Evolutionary conservation across 2,113 vertebrate species (phyloP), one percentile per base, ranked within the genome.

Genomic region (Diphyllodes magnificus): DNA sequence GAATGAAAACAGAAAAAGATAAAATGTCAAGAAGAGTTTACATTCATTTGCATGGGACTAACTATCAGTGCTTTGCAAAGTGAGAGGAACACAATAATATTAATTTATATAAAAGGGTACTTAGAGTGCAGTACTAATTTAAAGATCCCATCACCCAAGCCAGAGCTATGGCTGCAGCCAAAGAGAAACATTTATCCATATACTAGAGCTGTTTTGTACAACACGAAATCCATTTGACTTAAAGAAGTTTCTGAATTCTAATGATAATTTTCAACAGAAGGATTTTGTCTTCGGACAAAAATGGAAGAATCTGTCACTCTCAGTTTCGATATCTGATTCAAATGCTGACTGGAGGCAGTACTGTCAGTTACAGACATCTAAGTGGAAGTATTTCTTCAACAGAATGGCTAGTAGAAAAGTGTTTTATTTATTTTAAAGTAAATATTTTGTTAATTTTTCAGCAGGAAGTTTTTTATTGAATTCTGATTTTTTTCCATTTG

Each of bases 1-100:
- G 85, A 92, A 88, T 53, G 69, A 88, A 96, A 96, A 83, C 24
- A 75, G 50, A 70, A 73, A 16, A 80, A 70, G 51, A 59, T 56
- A 44, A 95, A 94, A 95, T 94, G 60, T 90, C 90, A 90, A 28
- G 28, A 75, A 81, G 54, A 83, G 20, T 81, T 96, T 93, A 23
- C 27, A 51, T 73, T 88, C 28, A 56, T 90, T 90, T 77, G 2
- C 33, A 73, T 44, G 13, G 42, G 23, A 27, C n/a, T 76, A 68
- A 21, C 37, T 80, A 53, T 61, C 45, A 71, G 51, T 71, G 25
- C 20, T 93, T 91, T 85, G 2, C 28, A 57, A 81, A 83, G 5
- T 35, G 57, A 92, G 30, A 1, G 8, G 15, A 11, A 37, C 22
- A 42, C 13, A n/a, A 44, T 60, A 77, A 40, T 63, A 78, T 24